Conservation (phyloP, 2,113 vertebrate genomes). For the Setophaga kirtlandii region DNA sequence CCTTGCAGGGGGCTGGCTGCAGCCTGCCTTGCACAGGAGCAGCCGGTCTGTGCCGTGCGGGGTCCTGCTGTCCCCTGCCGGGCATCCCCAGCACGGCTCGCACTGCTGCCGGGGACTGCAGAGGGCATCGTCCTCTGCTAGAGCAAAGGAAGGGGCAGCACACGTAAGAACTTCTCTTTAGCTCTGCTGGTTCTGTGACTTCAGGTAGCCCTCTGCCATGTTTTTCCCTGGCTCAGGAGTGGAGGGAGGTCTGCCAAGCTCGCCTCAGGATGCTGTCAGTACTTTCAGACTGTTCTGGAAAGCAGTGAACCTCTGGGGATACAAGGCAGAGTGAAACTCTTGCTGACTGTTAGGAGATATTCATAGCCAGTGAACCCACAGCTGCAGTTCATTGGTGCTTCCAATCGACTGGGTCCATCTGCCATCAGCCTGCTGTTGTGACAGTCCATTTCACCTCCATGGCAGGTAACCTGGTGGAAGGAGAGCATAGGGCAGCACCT, state of each 20-base stretch:
- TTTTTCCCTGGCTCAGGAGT: background rate
- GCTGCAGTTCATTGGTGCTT: background rate
- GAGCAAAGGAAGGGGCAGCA: background rate
- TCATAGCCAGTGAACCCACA: background rate
- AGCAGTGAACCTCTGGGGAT: background rate
- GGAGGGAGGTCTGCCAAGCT: background rate
- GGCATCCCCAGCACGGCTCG: background rate
- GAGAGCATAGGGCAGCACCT: background rate
- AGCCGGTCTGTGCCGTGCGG: rapidly evolving
- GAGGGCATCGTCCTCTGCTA: background rate
- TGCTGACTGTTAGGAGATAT: background rate
- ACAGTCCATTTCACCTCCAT: background rate
- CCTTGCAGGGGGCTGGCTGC: background rate
- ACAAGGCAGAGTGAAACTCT: background rate
- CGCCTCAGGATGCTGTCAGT: background rate
- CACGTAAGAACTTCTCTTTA: background rate
- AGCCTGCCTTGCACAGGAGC: background rate
- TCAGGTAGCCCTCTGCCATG: background rate
- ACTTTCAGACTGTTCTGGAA: background rate
- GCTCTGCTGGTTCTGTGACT: background rate
- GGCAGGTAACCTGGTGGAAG: background rate
- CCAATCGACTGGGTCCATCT: background rate
- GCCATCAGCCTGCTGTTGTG: background rate
- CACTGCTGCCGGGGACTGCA: background rate
- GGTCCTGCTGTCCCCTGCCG: slow-evolving; percentile 45